Conservation (phyloP, 1,140 invertebrate genomes). For the Drosophila littoralis region DNA sequence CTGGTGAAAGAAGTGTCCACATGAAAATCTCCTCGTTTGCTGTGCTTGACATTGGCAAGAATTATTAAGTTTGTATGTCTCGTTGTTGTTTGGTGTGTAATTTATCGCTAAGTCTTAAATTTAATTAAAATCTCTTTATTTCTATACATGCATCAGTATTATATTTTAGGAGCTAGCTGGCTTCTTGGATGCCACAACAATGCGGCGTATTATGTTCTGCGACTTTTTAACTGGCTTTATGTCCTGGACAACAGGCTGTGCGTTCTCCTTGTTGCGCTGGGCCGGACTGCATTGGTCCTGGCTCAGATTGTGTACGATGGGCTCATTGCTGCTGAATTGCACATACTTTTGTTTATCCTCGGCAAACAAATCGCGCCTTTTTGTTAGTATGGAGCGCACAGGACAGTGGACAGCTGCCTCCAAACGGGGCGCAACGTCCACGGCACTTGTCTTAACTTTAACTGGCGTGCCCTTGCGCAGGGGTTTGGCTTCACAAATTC, state of each 20-base stretch:
- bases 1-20: neutral
- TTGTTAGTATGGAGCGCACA: conserved; percentile 65
- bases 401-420: conserved; percentile 5
- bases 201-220: conserved; percentile 58
- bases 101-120: conserved; percentile 35
- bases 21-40: neutral
- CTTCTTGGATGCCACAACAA: conserved; percentile 62
- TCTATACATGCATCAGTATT: neutral
- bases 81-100: conserved; percentile 46
- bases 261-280: conserved; percentile 52
- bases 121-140: conserved; percentile 26
- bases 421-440: neutral
- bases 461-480: conserved; percentile 56
- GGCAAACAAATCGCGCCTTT: conserved; percentile 53
- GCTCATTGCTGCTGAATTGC: conserved; percentile 55
- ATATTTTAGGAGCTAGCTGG: conserved; percentile 19
- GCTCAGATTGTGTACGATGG: conserved; percentile 60
- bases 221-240: conserved; percentile 55
- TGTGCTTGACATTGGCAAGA: conserved; percentile 15
- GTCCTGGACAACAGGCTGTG: conserved; percentile 35
- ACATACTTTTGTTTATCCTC: conserved; percentile 57
- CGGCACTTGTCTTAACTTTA: neutral
- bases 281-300: conserved; percentile 10
- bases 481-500: conserved; percentile 35
- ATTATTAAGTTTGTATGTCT: conserved; percentile 44